Base-by-base conservation (phyloP, 2,797 vertebrate species). In the Dicrostonyx torquatus region DNA sequence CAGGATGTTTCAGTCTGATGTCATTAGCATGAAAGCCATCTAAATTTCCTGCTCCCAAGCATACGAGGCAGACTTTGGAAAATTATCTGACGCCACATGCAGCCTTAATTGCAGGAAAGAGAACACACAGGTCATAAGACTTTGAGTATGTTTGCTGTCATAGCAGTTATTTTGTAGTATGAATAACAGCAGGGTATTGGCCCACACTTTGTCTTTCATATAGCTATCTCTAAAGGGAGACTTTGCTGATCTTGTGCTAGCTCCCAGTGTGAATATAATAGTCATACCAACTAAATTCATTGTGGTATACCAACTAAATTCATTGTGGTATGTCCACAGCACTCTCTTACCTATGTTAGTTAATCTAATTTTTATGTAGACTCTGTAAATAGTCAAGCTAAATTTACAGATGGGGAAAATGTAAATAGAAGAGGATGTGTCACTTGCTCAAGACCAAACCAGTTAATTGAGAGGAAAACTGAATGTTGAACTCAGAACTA, bases 31-130 rank as follows among this genome's bases (percentile, higher is more conserved):
- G 79, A 0, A 6, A 89, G 40, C 45, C 55, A 82, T 91, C 66
- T 75, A 70, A 45, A 70, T 95, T 91, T 96, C 91, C 90, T 91
- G 89, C 66, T 66, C 76, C n/a, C 24, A 5, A 43, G 79, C 76
- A 90, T 79, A 85, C 66, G 26, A 91, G 72, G 72, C 89, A 94
- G 84, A 18, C 55, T 94, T 87, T 68, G 43, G 62, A 70, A 86
- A 68, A 91, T 60, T 89, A 82, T 72, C 93, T 94, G 87, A n/a
- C 8, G 87, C 62, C 53, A 13, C 18, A 24, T 5, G 3, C 43
- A 85, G 91, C 50, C 76, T 93, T 92, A 95, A 91, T 91, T 89
- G 86, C 66, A 66, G 64, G 29, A 84, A 53, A 66, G 92, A 91
- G 72, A 91, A 89, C 22, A 73, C 34, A 37, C 70, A 29, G 29